Base-by-base conservation (phyloP, 1,140 invertebrate genomes). In the Zaprionus tsacasi region DNA sequence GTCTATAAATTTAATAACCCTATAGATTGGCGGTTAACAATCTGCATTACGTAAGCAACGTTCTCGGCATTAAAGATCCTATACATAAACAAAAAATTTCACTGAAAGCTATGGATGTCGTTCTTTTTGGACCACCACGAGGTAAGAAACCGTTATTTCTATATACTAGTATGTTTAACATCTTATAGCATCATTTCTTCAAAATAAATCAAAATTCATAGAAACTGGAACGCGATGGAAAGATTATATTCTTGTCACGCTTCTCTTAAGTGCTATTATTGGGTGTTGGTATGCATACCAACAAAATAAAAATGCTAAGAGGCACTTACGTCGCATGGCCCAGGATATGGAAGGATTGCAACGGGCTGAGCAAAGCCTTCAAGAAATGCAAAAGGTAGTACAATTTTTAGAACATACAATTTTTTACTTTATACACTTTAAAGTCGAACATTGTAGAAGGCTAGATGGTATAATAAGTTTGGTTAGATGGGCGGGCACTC, bases 81-180 rank as follows among this genome's bases (percentile, higher is more conserved):
- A 98, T 99, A 82, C 98, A 99, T 93, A 98, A 97, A 92, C 98
- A 99, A 94, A 99, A 99, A 93, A 96, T 99, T 64, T 96, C 97
- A 4, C 93, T 99, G 27, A 99, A 99, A 94, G 98, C 98, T 40
- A 99, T 98, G 97, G 98, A 99, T 93, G 96, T 98, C 68, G 98
- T 99, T 8, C 94, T 99, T 10, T 99, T 99, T 94, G 98, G 98
- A 50, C 97, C 98, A 63, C 98, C 98, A n/a, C 98, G 98, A 96
- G 97, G 98, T 98, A 95, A 92, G 89, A 5, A 21, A 27, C 6
- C 17, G 61, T 68, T 35, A 35, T 35, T 35, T 6, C 6, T 30
- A 30, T 30, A 30, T 5, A n/a, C n/a, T n/a, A n/a, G n/a, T n/a
- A 30, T 30, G 27, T 30, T 30, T 30, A 30, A 30, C 27, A 30